Evolutionary conservation across 2,888 invertebrate genomes (phyloP).

Genomic region (Dryomyza anilis): DNA sequence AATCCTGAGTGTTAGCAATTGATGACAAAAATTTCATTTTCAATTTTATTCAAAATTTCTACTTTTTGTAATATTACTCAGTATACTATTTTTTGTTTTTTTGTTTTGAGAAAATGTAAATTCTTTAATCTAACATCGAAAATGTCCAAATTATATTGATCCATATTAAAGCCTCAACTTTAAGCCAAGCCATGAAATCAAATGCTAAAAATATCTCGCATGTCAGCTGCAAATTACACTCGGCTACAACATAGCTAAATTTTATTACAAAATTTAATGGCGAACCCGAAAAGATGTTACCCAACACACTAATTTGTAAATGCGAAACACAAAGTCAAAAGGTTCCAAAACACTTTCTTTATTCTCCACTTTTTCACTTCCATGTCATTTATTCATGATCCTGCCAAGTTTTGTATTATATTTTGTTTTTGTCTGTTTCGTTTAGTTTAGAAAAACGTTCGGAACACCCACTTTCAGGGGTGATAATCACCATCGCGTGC

Average conservation of each 20-base stretch:
- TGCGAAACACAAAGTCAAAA: conserved; percentile 43
- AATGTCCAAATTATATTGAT: too few species aligned
- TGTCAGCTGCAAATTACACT: conserved; percentile 45
- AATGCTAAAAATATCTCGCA: too few species aligned
- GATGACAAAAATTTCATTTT: too few species aligned
- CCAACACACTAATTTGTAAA: conserved; percentile 40
- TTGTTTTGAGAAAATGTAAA: conserved; percentile 44
- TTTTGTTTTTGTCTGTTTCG: background rate
- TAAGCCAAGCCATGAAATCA: conserved; percentile 35
- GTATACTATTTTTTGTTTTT: too few species aligned
- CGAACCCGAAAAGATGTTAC: conserved; percentile 36
- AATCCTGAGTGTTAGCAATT: too few species aligned
- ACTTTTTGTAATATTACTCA: too few species aligned
- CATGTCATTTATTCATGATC: conserved; percentile 19
- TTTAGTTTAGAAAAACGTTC: conserved; percentile 2
- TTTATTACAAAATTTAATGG: conserved; percentile 46
- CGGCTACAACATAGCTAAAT: conserved; percentile 37
- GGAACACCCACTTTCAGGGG: conserved; percentile 33
- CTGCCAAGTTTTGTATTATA: background rate
- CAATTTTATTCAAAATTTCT: too few species aligned
- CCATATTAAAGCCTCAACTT: too few species aligned
- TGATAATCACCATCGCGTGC: conserved; percentile 60
- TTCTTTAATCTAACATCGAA: conserved; percentile 33
- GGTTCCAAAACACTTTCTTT: conserved; percentile 29
- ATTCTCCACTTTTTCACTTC: background rate